Base-by-base conservation (phyloP, 2,113 vertebrate species). In the Anhinga rufa region DNA sequence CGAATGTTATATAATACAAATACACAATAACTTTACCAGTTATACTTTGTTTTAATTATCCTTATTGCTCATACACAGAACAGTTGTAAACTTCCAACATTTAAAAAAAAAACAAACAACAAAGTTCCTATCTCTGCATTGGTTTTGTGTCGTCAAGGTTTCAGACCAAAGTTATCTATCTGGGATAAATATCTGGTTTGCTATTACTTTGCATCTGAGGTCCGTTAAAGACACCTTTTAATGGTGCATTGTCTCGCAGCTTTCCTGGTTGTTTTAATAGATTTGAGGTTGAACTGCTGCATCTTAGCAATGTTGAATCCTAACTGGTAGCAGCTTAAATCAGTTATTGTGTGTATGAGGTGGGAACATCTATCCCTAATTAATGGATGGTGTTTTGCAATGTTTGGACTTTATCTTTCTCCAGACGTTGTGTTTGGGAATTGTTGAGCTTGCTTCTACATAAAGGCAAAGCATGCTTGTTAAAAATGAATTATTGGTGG, bases 401-500 rank as follows among this genome's bases (percentile, higher is more conserved):
- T 58, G 49, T 54, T 92, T 86, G 88, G 54, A 26, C 77, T 93
- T 92, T 88, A 36, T 64, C 82, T 84, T 88, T 77, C 54, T 93
- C 68, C 60, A 66, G 64, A 26, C 88, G 5, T 40, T 31, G 10
- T 79, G 77, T 65, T 60, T 85, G 85, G 65, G 76, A 95, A 61
- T 69, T 94, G 74, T 72, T 86, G 34, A 42, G 75, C 34, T 62
- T 74, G 66, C 70, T 94, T 77, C 82, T 85, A 32, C 58, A n/a
- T 65, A 46, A 75, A 92, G 83, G 91, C 75, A 82, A 62, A 88
- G 77, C 42, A 12, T 24, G 84, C 82, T 86, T 94, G 82, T 95
- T 94, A 88, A 91, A 94, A 94, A 57, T 86, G 79, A 92, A 11
- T 94, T 88, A 94, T 60, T 72, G 70, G 84, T 87, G 93, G 85